Evolutionary conservation across 2,797 vertebrate species (phyloP), one percentile per base, ranked within the genome.

Genomic region (Myripristis murdjan): DNA sequence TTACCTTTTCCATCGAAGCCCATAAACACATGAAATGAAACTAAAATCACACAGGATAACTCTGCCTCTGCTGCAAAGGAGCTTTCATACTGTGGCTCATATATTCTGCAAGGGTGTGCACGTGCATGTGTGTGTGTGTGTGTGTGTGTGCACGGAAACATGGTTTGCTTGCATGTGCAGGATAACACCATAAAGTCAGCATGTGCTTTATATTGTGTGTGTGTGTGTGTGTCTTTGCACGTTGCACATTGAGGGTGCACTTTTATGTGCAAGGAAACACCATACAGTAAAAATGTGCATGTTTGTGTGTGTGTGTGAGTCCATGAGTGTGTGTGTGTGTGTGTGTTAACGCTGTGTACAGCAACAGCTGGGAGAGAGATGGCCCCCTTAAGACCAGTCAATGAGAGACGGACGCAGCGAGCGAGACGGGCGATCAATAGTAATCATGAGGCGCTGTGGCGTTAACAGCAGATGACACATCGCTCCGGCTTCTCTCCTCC

Each of bases 381-480:
- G 81, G 83, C 68, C 85, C 78, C 81, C 84, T 85, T 79, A 88
- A 79, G 77, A 90, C 82, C 79, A 91, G 91, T 94, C 91, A 92
- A 91, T 91, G 89, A 87, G 86, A 91, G 76, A 83, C 44, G 87
- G 86, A 92, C 86, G 77, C 85, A 88, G 87, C 89, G 69, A 63
- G 81, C 79, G 63, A 89, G 84, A 72, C 81, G 52, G 64, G 43
- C 74, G 73, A 94, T 95, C 94, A 89, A 95, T 94, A 94, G 87
- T 93, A 93, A 93, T 94, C 91, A 93, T 92, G 90, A 91, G 85
- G 82, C 67, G 70, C 78, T 79, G 85, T 88, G 87, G 87, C 84
- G 81, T 91, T 89, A 87, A 84, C 85, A 85, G 86, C 85, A 80
- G 90, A 92, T 90, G 89, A 93, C 93, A 94, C 91, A 90, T 93